Evolutionary conservation across 2,113 vertebrate species (phyloP).

Genomic region (Pseudonaja textilis): DNA sequence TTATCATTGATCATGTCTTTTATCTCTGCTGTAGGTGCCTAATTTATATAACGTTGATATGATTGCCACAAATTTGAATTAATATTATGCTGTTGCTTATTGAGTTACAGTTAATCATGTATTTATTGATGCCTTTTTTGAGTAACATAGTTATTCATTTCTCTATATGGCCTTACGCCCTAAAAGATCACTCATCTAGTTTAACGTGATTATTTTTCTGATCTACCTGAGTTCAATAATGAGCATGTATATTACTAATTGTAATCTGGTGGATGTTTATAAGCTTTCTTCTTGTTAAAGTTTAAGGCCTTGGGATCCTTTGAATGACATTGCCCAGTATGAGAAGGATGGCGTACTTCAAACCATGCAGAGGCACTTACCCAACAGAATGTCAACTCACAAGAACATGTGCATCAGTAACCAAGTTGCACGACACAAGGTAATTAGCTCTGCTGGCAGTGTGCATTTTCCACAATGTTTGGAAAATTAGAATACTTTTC

Average conservation of each 20-base stretch:
- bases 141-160: not conserved
- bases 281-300: slow-evolving; percentile 64
- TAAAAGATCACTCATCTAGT: not conserved
- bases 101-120: not conserved
- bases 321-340: slow-evolving; percentile 82
- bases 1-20: not conserved
- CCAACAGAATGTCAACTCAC: slow-evolving; percentile 65
- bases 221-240: not conserved
- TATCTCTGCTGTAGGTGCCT: not conserved
- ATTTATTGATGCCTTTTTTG: not conserved
- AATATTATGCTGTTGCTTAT: not conserved
- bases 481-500: slow-evolving; percentile 1
- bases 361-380: slow-evolving; percentile 76
- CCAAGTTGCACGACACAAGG: slow-evolving; percentile 78
- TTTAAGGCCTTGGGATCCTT: slow-evolving; percentile 83
- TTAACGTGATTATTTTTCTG: not conserved
- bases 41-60: not conserved
- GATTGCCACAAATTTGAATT: not conserved
- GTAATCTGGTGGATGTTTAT: slow-evolving; percentile 10
- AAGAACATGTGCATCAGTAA: slow-evolving; percentile 73
- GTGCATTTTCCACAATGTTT: not conserved
- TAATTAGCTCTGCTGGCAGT: slow-evolving; percentile 35
- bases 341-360: slow-evolving; percentile 89
- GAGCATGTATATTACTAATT: not conserved
- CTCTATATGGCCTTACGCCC: not conserved